A percentile compares a stretch with the other conserved stretches of the same genome.
These are phyloP conservation scores for Drosophila sproati DNA, from an alignment of 1,140 invertebrate genomes.

Conservation along the genomic window DNA sequence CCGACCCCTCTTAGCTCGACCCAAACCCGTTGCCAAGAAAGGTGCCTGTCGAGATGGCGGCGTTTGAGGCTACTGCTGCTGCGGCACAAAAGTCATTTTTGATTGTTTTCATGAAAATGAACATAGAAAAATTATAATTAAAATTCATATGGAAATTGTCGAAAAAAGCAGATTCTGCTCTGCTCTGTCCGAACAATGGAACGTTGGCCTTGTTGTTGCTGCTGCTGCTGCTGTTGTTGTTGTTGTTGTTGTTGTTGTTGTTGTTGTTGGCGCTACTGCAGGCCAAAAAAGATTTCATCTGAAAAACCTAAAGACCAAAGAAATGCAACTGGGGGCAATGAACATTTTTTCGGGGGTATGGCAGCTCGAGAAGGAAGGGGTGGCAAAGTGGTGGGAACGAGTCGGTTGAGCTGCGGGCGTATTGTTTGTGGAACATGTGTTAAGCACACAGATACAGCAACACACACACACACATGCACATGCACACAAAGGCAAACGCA, in stretches of 20 bases:
- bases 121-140: slow-evolving; percentile 83
- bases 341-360: slow-evolving; percentile 12
- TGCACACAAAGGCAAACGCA: background rate
- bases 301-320: slow-evolving; percentile 71
- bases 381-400: background rate
- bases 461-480: slow-evolving; percentile 4
- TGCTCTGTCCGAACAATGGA: slow-evolving; percentile 67
- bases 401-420: slow-evolving; percentile 67
- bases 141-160: slow-evolving; percentile 82
- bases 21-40: background rate
- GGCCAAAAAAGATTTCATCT: slow-evolving; percentile 76
- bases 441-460: slow-evolving; percentile 21
- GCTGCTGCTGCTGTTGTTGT: slow-evolving; percentile 28
- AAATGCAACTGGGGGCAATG: slow-evolving; percentile 63
- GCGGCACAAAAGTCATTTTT: slow-evolving; percentile 77
- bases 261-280: slow-evolving; percentile 44
- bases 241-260: slow-evolving; percentile 34
- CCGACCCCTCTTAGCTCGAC: background rate
- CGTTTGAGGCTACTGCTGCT: slow-evolving; percentile 23
- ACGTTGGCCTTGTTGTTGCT: slow-evolving; percentile 28
- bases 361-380: background rate
- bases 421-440: slow-evolving; percentile 81
- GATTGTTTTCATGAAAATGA: slow-evolving; percentile 83
- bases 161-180: slow-evolving; percentile 63
- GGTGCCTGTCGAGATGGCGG: slow-evolving; percentile 12